phyloP scores from a whole-genome alignment of 1,140 invertebrate species.

The Sycophila sp. region DNA sequence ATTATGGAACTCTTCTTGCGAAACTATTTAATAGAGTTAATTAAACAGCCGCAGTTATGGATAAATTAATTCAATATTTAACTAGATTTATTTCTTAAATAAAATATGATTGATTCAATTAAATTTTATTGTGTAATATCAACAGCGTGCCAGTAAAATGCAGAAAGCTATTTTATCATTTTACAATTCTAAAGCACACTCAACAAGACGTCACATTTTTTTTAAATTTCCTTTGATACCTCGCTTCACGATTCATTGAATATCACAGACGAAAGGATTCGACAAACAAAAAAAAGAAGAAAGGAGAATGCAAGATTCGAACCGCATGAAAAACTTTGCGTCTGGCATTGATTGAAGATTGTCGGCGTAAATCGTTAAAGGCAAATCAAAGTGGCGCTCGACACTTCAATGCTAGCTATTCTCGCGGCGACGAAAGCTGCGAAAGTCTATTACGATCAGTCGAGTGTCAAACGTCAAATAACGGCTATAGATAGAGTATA shows the following conservation, averaged over 20 bases:
- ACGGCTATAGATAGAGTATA: background rate
- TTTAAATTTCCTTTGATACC: too few species aligned
- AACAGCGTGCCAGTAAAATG: too few species aligned
- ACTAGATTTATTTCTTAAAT: too few species aligned
- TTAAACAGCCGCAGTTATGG: too few species aligned
- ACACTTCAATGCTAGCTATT: conserved; percentile 15
- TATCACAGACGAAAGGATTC: background rate
- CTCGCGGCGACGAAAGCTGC: background rate
- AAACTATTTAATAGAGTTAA: too few species aligned
- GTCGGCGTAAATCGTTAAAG: conserved; percentile 11
- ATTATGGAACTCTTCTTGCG: too few species aligned
- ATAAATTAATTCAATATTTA: too few species aligned
- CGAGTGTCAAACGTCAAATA: conserved; percentile 3
- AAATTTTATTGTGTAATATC: too few species aligned
- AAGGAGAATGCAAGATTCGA: background rate
- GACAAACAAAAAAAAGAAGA: background rate
- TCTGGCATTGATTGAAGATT: conserved; percentile 7
- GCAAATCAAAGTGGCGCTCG: conserved; percentile 2
- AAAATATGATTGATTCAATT: too few species aligned
- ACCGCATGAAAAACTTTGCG: background rate
- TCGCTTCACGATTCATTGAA: background rate
- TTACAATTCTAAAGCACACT: too few species aligned
- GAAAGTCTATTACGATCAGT: conserved; percentile 20
- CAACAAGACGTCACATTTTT: too few species aligned
- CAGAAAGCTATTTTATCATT: too few species aligned